A percentile compares a stretch with the other conserved stretches of the same genome.
These are phyloP conservation scores for Pseudorhiza aurosa DNA, from an alignment of 30 jellyfish, hydroid and myxozoan species.

Conservation along the genomic window DNA sequence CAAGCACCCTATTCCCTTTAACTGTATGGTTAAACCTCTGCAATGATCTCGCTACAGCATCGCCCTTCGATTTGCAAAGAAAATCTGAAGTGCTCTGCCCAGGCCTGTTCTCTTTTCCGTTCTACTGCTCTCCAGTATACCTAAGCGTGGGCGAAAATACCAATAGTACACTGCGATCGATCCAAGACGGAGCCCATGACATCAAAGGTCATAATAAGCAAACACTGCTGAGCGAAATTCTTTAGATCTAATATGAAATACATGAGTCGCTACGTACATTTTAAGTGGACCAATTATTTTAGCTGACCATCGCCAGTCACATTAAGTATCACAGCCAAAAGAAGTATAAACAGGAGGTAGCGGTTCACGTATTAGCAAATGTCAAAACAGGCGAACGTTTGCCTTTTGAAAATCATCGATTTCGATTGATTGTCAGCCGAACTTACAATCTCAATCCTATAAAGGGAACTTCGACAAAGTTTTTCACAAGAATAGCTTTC, in stretches of 20 bases:
- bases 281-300: not conserved
- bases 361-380: not conserved
- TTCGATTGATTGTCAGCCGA: no score
- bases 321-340: no score
- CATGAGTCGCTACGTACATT: constrained; percentile 6
- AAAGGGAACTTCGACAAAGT: no score
- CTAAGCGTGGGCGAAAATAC: constrained; percentile 29
- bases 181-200: not conserved
- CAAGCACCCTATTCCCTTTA: no score
- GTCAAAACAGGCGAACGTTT: no score
- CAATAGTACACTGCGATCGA: constrained; percentile 40
- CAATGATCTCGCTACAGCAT: constrained; percentile 16
- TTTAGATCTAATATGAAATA: constrained; percentile 8
- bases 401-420: no score
- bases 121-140: constrained; percentile 41
- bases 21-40: constrained; percentile 25
- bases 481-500: no score
- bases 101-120: not conserved
- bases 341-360: not conserved
- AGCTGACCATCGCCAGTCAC: not conserved
- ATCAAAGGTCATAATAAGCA: not conserved
- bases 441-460: no score
- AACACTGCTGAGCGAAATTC: not conserved
- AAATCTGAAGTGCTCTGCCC: not conserved
- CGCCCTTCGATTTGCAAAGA: constrained; percentile 13